These are phyloP conservation scores for Saccostrea cuccullata DNA, from an alignment of 1,140 invertebrate genomes.

Conservation along the genomic window DNA sequence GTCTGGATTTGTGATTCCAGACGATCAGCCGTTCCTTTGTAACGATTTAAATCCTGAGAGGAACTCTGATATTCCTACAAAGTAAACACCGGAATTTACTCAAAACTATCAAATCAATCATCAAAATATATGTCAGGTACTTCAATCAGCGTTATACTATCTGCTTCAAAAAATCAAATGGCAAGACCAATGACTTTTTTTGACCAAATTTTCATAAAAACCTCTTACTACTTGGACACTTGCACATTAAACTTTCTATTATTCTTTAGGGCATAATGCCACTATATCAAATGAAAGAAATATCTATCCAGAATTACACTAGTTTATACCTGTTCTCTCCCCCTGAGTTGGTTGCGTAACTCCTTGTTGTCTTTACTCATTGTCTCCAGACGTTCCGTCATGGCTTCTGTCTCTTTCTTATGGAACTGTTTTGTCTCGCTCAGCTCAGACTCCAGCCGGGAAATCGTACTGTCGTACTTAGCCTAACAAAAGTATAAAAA, in stretches of 20 bases:
- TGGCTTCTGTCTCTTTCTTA: constrained; percentile 67
- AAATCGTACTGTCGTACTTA: constrained; percentile 71
- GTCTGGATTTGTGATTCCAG: constrained; percentile 68
- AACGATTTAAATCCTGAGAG: constrained; percentile 62
- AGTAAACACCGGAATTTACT: neutral
- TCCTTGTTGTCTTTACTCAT: constrained; percentile 64
- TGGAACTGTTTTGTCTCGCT: constrained; percentile 70
- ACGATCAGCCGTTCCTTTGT: constrained; percentile 61
- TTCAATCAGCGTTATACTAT: no score
- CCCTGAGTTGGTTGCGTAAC: constrained; percentile 60
- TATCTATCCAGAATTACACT: no score
- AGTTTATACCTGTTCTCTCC: constrained; percentile 69
- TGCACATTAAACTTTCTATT: no score
- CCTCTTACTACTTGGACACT: no score
- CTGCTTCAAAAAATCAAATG: no score
- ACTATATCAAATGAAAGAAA: no score
- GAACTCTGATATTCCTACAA: constrained; percentile 62
- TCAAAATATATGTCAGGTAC: no score
- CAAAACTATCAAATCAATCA: no score
- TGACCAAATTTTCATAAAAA: no score
- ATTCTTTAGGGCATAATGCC: no score
- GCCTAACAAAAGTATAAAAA: constrained; percentile 61
- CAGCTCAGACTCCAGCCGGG: constrained; percentile 68
- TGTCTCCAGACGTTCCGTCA: constrained; percentile 65
- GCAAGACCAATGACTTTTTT: no score